Evolutionary conservation across 2,113 vertebrate species (phyloP).

Genomic region (Oryzias melastigma): DNA sequence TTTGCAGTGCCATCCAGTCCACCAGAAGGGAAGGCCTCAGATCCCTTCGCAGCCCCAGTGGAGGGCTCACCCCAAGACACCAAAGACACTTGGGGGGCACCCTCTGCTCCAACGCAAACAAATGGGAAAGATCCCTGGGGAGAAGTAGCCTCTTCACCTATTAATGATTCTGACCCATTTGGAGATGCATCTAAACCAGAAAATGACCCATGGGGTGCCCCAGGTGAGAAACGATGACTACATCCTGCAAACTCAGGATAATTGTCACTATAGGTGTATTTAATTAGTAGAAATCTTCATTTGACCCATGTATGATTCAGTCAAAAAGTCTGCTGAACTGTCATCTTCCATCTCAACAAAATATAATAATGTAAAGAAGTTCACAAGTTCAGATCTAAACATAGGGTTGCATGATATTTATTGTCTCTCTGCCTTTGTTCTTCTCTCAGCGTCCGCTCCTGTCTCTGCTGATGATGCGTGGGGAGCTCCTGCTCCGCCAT

Average conservation of each 20-base stretch:
- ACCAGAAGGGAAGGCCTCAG: slow-evolving; percentile 29
- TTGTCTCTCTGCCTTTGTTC: background rate
- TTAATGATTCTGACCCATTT: slow-evolving; percentile 59
- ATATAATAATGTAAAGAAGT: too few relatives aligned
- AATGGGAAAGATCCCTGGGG: slow-evolving; percentile 72
- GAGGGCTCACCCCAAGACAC: slow-evolving; percentile 28
- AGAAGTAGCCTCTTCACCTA: slow-evolving; percentile 19
- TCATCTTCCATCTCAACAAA: too few relatives aligned
- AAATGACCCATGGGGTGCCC: slow-evolving; percentile 71
- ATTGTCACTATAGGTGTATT: too few relatives aligned
- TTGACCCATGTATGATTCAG: too few relatives aligned
- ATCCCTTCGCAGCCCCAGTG: slow-evolving; percentile 46
- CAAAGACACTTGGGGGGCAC: slow-evolving; percentile 73
- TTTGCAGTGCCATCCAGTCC: slow-evolving; percentile 34
- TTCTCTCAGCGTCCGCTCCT: slow-evolving; percentile 48
- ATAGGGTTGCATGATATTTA: background rate
- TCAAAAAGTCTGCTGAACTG: too few relatives aligned
- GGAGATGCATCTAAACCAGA: slow-evolving; percentile 58
- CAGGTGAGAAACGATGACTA: slow-evolving; percentile 50
- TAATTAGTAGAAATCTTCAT: too few relatives aligned
- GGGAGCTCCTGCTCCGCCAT: slow-evolving; percentile 67
- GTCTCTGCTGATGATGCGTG: slow-evolving; percentile 62
- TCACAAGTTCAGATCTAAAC: too few relatives aligned
- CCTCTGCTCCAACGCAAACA: slow-evolving; percentile 47
- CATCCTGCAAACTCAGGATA: too few relatives aligned